A percentile compares a stretch with the other conserved stretches of the same genome.
These are phyloP conservation scores for Drosophila quinaria DNA, from an alignment of 2,888 invertebrate genomes.

Conservation along the genomic window DNA sequence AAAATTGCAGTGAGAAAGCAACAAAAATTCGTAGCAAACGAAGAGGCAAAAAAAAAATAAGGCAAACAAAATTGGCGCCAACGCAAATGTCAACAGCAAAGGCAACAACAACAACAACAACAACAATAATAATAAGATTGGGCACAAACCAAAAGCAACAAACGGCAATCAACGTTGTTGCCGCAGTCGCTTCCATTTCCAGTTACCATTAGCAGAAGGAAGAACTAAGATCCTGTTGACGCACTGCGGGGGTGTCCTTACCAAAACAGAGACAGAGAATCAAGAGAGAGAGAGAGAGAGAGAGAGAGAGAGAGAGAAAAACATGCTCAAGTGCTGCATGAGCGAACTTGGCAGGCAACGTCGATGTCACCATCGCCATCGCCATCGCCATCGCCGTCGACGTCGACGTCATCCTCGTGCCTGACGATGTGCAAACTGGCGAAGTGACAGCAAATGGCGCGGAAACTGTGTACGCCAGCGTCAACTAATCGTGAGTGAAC, in stretches of 20 bases:
- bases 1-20: conserved; percentile 68
- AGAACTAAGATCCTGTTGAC: conserved; percentile 48
- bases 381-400: neutral
- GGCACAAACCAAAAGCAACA: conserved; percentile 29
- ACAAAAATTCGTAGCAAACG: conserved; percentile 11
- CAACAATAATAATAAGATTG: conserved; percentile 19
- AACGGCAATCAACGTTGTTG: conserved; percentile 67
- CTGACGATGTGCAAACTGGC: conserved; percentile 83
- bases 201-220: conserved; percentile 72
- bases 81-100: conserved; percentile 56
- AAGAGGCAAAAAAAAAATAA: conserved; percentile 46
- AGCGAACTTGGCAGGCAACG: conserved; percentile 67
- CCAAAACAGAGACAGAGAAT: neutral
- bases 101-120: conserved; percentile 18
- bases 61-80: conserved; percentile 64
- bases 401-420: conserved; percentile 49
- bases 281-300: neutral
- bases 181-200: conserved; percentile 73
- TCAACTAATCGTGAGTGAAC: conserved; percentile 79
- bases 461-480: conserved; percentile 81
- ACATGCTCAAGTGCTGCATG: conserved; percentile 66
- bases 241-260: conserved; percentile 2
- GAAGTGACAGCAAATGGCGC: conserved; percentile 84
- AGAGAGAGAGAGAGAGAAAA: conserved; percentile 11
- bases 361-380: neutral